These are phyloP conservation scores for Flabesymbios commensalis DNA, from an alignment of 2,888 invertebrate genomes.

Conservation along the genomic window DNA sequence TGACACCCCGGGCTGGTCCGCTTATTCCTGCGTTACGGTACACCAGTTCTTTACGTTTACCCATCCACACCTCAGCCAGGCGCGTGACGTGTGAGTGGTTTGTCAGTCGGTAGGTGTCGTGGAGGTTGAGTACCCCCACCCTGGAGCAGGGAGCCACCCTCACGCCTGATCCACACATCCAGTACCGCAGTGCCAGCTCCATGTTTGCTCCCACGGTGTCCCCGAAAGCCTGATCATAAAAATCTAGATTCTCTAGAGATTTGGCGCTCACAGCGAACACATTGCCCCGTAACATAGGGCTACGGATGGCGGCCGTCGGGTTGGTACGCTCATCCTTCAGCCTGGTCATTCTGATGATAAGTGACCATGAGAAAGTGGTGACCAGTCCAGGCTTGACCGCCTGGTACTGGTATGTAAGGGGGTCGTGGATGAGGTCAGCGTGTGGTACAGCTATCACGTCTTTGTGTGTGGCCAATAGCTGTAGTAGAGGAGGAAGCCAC, in stretches of 20 bases:
- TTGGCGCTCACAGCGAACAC: slow-evolving; percentile 18
- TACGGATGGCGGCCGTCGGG: not conserved
- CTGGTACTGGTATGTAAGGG: slow-evolving; percentile 30
- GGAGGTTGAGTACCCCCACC: slow-evolving; percentile 33
- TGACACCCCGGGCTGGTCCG: not conserved
- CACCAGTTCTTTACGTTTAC: slow-evolving; percentile 14
- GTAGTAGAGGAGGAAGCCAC: slow-evolving; percentile 35
- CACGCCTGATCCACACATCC: slow-evolving; percentile 25
- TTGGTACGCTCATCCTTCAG: not conserved
- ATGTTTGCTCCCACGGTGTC: slow-evolving; percentile 20
- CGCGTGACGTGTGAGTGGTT: slow-evolving; percentile 20
- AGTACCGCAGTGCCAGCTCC: slow-evolving; percentile 18
- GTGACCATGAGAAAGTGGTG: slow-evolving; percentile 27
- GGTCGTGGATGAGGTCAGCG: slow-evolving; percentile 31
- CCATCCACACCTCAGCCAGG: slow-evolving; percentile 32
- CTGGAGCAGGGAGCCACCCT: slow-evolving; percentile 32
- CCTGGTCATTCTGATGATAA: slow-evolving; percentile 22
- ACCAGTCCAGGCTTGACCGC: slow-evolving; percentile 13
- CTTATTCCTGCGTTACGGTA: slow-evolving; percentile 14
- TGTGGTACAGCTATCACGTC: slow-evolving; percentile 32
- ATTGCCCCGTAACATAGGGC: slow-evolving; percentile 20
- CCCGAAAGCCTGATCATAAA: slow-evolving; percentile 14
- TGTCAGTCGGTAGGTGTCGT: slow-evolving; percentile 31
- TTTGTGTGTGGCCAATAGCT: slow-evolving; percentile 17
- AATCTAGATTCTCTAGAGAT: slow-evolving; percentile 10